These are phyloP conservation scores for Gambelia wislizenii DNA, from an alignment of 2,797 vertebrate species.

Conservation along the genomic window DNA sequence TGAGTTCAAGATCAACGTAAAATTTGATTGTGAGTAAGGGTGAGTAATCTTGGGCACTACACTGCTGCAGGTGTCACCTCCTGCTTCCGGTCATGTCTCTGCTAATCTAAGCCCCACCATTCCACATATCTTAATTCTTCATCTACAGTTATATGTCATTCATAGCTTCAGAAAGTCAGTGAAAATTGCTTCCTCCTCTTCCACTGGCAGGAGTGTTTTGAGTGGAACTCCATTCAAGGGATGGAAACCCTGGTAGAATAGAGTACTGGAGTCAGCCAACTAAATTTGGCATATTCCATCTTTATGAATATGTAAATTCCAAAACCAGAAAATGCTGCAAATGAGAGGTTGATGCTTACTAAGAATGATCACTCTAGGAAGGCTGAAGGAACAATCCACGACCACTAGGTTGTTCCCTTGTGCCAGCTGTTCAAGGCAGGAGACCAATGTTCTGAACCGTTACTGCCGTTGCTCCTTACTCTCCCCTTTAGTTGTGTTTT, in stretches of 20 bases:
- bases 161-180: background rate
- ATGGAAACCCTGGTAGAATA: background rate
- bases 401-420: no score
- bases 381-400: no score
- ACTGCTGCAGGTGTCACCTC: background rate
- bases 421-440: no score
- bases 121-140: background rate
- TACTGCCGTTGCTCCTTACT: no score
- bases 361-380: no score
- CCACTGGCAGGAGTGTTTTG: background rate
- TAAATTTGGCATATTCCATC: background rate
- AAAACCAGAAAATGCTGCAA: background rate
- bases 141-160: background rate
- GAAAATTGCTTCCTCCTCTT: background rate
- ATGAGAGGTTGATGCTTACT: no score
- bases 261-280: background rate
- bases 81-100: background rate
- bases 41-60: background rate
- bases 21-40: background rate
- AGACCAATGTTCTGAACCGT: no score
- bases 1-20: background rate
- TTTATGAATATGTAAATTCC: background rate
- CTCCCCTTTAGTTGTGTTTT: no score
- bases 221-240: background rate
- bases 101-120: background rate